Evolutionary conservation across 2,797 vertebrate species (phyloP).

Genomic region (Microcaecilia unicolor): DNA sequence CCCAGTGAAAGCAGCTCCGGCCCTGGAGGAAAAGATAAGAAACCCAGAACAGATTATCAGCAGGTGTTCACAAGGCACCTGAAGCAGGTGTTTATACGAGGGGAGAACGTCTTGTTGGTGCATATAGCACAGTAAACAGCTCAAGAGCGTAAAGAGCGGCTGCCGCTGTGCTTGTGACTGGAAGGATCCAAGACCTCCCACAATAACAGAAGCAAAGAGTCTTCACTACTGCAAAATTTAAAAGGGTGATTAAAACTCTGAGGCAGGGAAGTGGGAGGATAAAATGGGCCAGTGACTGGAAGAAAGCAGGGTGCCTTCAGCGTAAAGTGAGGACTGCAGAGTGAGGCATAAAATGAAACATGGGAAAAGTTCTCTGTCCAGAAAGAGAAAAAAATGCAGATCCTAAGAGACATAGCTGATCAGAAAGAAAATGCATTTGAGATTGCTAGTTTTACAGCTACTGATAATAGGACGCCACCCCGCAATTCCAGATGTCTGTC

Average conservation of each 20-base stretch:
- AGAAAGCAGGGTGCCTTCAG: constrained; percentile 8
- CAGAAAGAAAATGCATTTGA: too few relatives aligned
- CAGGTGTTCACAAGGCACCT: constrained; percentile 84
- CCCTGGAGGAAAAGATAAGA: too few relatives aligned
- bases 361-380: background rate
- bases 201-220: background rate
- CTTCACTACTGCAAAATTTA: too few relatives aligned
- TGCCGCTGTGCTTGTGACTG: constrained; percentile 23
- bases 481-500: too few relatives aligned
- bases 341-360: background rate
- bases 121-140: constrained; percentile 69
- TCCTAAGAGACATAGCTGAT: too few relatives aligned
- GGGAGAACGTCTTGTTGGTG: constrained; percentile 86
- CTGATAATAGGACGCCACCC: too few relatives aligned
- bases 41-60: constrained; percentile 70
- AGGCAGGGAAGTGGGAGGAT: constrained; percentile 10
- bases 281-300: too few relatives aligned
- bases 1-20: too few relatives aligned
- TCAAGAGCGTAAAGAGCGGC: constrained; percentile 34
- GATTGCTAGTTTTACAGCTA: too few relatives aligned
- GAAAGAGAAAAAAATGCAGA: background rate
- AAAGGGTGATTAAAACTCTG: too few relatives aligned
- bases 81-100: constrained; percentile 92
- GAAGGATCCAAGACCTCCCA: constrained; percentile 1
- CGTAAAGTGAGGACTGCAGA: background rate